Evolutionary conservation across 2,797 vertebrate genomes (phyloP).

Genomic region (Typhlichthys eigenmanni): DNA sequence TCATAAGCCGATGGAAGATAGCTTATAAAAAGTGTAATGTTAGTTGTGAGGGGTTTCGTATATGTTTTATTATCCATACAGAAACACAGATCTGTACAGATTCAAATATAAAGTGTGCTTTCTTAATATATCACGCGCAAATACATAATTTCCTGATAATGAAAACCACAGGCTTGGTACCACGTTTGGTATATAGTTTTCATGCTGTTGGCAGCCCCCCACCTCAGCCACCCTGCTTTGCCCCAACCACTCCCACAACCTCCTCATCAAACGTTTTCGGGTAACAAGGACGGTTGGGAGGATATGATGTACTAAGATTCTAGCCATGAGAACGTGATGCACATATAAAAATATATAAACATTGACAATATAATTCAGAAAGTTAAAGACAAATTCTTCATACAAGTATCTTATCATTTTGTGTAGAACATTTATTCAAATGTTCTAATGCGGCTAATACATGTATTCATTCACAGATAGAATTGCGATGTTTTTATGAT

Average conservation of each 20-base stretch:
- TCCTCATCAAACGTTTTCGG: slow-evolving; percentile 42
- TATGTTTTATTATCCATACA: background rate
- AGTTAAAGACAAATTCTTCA: too few species aligned
- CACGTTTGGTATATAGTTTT: slow-evolving; percentile 40
- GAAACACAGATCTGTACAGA: background rate
- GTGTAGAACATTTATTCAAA: too few species aligned
- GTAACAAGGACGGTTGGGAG: slow-evolving; percentile 46
- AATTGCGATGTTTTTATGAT: too few species aligned
- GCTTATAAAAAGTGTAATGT: slow-evolving; percentile 22
- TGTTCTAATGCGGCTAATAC: too few species aligned
- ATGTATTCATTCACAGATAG: too few species aligned
- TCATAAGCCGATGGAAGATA: slow-evolving; percentile 29
- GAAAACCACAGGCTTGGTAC: slow-evolving; percentile 61
- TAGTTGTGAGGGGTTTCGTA: background rate
- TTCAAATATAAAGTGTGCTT: too few species aligned
- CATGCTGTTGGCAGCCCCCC: slow-evolving; percentile 13
- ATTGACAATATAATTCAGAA: too few species aligned
- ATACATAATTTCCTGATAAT: slow-evolving; percentile 40
- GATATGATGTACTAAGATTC: slow-evolving; percentile 41
- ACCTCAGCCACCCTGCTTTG: background rate
- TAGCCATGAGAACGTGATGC: too few species aligned
- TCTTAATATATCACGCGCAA: slow-evolving; percentile 27
- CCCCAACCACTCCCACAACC: slow-evolving; percentile 54
- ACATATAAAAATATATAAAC: too few species aligned
- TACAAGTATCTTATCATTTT: too few species aligned